Evolutionary conservation across 2,113 vertebrate genomes (phyloP).

Genomic region (Eurystomus gularis): DNA sequence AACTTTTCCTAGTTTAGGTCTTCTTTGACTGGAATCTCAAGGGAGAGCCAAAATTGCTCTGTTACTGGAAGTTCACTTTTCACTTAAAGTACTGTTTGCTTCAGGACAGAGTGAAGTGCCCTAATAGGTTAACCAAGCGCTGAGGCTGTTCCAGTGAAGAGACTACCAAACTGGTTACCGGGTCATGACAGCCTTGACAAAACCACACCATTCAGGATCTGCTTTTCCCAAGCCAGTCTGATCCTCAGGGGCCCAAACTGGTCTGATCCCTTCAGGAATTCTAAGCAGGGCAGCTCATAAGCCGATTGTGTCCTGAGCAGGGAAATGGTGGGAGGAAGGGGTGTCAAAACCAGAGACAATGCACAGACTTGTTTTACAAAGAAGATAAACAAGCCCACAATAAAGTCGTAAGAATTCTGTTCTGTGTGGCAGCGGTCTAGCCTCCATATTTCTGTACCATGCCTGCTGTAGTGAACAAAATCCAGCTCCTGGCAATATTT

Average conservation of each 20-base stretch:
- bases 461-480: neutral
- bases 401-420: neutral
- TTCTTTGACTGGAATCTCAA: neutral
- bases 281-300: conserved; percentile 34
- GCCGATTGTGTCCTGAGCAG: conserved; percentile 29
- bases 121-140: neutral
- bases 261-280: conserved; percentile 49
- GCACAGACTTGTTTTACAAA: neutral
- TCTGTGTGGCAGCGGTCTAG: neutral
- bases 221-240: neutral
- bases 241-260: neutral
- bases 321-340: neutral
- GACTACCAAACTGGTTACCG: neutral
- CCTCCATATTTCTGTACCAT: neutral
- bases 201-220: neutral
- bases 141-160: neutral
- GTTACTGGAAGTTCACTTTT: neutral
- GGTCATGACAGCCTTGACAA: neutral
- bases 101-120: neutral
- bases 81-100: neutral
- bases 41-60: neutral
- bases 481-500: neutral
- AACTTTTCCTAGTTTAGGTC: neutral
- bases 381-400: neutral
- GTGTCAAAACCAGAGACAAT: neutral